Conservation (phyloP, 2,113 vertebrate genomes). For the Cairina moschata region DNA sequence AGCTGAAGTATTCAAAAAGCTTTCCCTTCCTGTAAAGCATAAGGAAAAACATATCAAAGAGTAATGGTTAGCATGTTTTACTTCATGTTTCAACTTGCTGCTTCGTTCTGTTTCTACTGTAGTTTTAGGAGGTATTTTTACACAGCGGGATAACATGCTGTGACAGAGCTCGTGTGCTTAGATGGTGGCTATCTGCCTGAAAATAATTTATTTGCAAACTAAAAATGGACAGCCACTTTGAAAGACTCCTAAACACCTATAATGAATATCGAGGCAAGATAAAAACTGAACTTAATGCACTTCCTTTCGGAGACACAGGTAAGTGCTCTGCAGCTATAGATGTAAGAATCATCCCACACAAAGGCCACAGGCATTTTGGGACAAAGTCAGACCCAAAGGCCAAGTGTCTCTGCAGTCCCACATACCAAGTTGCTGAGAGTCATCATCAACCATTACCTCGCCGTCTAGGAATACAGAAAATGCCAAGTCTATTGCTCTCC, state of each 20-base stretch:
- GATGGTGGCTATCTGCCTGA: neutral
- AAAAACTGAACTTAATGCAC: neutral
- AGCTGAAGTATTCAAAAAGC: conserved; percentile 2
- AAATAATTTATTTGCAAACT: neutral
- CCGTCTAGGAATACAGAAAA: neutral
- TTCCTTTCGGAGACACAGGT: neutral
- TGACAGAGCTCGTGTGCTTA: neutral
- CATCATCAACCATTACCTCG: neutral
- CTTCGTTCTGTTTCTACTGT: conserved; percentile 30
- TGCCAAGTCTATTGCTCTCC: fast-evolving
- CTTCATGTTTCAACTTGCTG: conserved; percentile 38
- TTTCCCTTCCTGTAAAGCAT: neutral
- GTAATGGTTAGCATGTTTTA: neutral
- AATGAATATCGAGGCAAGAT: neutral
- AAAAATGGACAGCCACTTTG: neutral
- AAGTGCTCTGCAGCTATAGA: neutral
- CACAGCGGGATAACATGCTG: neutral
- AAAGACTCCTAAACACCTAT: neutral
- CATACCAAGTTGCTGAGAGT: neutral
- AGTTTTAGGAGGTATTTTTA: conserved; percentile 29
- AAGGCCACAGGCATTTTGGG: neutral
- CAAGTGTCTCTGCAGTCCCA: neutral
- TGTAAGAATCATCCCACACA: neutral
- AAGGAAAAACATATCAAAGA: conserved; percentile 45
- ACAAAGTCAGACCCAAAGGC: neutral